phyloP scores from a whole-genome alignment of 1,140 invertebrate genomes.

The Heliconius congener region DNA sequence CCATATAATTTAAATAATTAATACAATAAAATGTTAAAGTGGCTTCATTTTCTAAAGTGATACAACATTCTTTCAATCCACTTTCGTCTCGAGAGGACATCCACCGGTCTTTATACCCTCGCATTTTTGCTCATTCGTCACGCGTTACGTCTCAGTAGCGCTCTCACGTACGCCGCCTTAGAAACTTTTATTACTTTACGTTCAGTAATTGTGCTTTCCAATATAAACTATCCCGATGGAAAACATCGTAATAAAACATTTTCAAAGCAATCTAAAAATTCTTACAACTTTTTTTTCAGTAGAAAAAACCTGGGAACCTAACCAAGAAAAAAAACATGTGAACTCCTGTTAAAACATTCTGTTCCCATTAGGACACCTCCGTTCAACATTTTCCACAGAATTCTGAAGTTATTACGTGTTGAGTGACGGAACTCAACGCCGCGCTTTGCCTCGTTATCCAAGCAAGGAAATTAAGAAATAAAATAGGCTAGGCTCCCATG shows the following conservation, averaged over 20 bases:
- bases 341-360: too few relatives aligned
- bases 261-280: background rate
- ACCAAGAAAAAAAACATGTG: too few relatives aligned
- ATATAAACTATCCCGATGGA: constrained; percentile 41
- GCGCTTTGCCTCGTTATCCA: too few relatives aligned
- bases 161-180: constrained; percentile 57
- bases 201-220: constrained; percentile 56
- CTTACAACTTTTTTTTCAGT: background rate
- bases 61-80: constrained; percentile 55
- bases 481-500: too few relatives aligned
- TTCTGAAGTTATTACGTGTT: too few relatives aligned
- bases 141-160: constrained; percentile 61
- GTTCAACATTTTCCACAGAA: too few relatives aligned
- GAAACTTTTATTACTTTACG: constrained; percentile 64
- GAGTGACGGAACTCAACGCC: too few relatives aligned
- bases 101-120: constrained; percentile 44
- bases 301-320: too few relatives aligned
- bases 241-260: constrained; percentile 19
- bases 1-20: background rate
- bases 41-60: constrained; percentile 57
- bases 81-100: constrained; percentile 44
- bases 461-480: too few relatives aligned
- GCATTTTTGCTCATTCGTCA: constrained; percentile 62
- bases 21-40: constrained; percentile 46
- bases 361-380: too few relatives aligned